Evolutionary conservation across 2,888 invertebrate genomes (phyloP).

Genomic region (Ectemnius cavifrons): DNA sequence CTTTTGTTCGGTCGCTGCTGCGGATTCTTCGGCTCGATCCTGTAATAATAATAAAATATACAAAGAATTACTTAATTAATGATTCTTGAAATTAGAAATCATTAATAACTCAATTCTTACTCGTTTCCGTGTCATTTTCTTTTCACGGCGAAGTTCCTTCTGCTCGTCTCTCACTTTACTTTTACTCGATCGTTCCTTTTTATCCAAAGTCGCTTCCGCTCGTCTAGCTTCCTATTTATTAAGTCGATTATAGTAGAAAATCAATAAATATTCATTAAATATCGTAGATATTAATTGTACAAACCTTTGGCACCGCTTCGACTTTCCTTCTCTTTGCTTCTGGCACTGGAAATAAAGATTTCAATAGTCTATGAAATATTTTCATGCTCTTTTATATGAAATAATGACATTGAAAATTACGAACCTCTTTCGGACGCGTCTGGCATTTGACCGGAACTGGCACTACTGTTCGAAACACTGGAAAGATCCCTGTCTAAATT

Average conservation of each 20-base stretch:
- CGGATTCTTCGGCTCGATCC: conserved; percentile 87
- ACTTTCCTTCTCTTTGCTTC: conserved; percentile 92
- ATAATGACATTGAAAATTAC: conserved; percentile 25
- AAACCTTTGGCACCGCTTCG: conserved; percentile 90
- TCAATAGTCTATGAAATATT: conserved; percentile 1
- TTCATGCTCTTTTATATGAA: conserved; percentile 8
- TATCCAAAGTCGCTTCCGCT: conserved; percentile 67
- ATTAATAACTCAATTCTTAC: too few relatives aligned
- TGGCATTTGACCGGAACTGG: conserved; percentile 75
- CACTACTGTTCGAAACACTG: conserved; percentile 78
- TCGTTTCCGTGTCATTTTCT: conserved; percentile 89
- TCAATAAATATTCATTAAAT: too few relatives aligned
- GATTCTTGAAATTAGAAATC: too few relatives aligned
- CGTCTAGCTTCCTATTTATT: conserved; percentile 70
- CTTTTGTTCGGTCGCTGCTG: conserved; percentile 84
- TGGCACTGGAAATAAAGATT: conserved; percentile 71
- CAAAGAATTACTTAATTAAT: too few relatives aligned
- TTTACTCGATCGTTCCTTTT: conserved; percentile 75
- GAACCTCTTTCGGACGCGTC: conserved; percentile 80
- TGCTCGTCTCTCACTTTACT: conserved; percentile 84
- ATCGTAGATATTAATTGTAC: too few relatives aligned
- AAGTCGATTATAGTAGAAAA: too few relatives aligned
- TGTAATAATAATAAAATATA: conserved; percentile 69
- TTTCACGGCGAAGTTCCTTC: conserved; percentile 88
- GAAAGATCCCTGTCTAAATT: conserved; percentile 81